Percentiles rank a stretch among this genome's conserved stretches.
Conservation (phyloP, 1,140 invertebrate genomes). For the Drosophila murphyi region DNA sequence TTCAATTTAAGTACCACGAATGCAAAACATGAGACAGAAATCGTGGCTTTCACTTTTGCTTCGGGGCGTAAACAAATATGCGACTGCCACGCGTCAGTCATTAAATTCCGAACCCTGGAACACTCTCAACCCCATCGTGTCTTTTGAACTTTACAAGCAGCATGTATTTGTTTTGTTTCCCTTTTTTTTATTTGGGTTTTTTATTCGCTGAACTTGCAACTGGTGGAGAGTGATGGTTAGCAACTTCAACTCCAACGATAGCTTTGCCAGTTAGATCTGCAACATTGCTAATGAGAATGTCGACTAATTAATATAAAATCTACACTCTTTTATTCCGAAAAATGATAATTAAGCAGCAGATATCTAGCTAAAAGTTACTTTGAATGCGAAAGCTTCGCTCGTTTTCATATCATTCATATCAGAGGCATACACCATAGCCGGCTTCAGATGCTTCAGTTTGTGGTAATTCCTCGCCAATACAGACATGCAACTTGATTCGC, state of each 20-base stretch:
- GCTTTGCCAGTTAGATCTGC: slow-evolving; percentile 8
- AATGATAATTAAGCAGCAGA: slow-evolving; percentile 60
- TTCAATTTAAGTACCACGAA: slow-evolving; percentile 46
- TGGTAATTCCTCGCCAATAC: background rate
- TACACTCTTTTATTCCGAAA: slow-evolving; percentile 58
- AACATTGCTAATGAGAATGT: slow-evolving; percentile 56
- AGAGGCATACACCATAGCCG: background rate
- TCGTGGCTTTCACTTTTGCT: slow-evolving; percentile 28
- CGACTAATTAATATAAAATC: slow-evolving; percentile 47
- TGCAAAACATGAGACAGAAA: slow-evolving; percentile 50
- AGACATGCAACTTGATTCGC: background rate
- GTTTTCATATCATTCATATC: slow-evolving; percentile 23
- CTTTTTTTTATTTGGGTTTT: background rate
- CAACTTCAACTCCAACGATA: background rate
- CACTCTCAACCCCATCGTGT: slow-evolving; percentile 36
- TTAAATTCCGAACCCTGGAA: slow-evolving; percentile 56
- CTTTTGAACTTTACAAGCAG: slow-evolving; percentile 65
- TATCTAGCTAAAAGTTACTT: slow-evolving; percentile 2
- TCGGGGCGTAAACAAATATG: slow-evolving; percentile 60
- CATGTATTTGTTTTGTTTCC: slow-evolving; percentile 4
- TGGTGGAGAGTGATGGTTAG: background rate
- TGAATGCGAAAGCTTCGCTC: slow-evolving; percentile 14
- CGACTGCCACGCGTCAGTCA: slow-evolving; percentile 67
- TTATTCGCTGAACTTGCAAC: background rate
- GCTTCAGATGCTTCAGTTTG: slow-evolving; percentile 10